Evolutionary conservation across 2,797 vertebrate genomes (phyloP).

Genomic region (Diceros bicornis): DNA sequence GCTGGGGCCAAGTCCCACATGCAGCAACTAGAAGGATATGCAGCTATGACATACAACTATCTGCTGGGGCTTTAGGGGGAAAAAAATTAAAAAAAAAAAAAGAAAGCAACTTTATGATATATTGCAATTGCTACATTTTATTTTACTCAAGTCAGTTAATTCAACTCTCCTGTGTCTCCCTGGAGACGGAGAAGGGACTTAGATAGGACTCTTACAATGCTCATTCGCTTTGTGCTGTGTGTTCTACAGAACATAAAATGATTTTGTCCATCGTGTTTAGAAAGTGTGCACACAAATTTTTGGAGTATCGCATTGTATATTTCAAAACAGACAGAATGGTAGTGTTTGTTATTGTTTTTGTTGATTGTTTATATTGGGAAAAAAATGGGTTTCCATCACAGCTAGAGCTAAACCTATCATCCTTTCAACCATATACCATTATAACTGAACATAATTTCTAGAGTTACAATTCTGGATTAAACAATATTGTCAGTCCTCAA

Average conservation of each 20-base stretch:
- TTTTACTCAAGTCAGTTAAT: neutral
- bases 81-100: too few relatives aligned
- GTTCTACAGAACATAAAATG: neutral
- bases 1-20: too few relatives aligned
- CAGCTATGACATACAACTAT: too few relatives aligned
- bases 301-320: neutral
- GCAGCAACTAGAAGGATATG: too few relatives aligned
- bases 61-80: too few relatives aligned
- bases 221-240: neutral
- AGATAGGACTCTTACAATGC: neutral
- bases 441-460: neutral
- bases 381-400: neutral
- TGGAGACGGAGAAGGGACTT: neutral
- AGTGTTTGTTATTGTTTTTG: neutral
- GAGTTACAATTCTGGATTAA: neutral
- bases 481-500: neutral
- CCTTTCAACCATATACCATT: neutral
- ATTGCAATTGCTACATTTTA: neutral
- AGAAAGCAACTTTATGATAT: neutral
- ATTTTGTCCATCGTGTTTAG: neutral
- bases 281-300: neutral
- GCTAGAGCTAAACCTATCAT: neutral
- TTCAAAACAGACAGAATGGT: neutral
- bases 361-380: neutral
- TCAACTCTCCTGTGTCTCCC: neutral